Conservation (phyloP, 2,113 vertebrate species). For the Casuarius casuarius region DNA sequence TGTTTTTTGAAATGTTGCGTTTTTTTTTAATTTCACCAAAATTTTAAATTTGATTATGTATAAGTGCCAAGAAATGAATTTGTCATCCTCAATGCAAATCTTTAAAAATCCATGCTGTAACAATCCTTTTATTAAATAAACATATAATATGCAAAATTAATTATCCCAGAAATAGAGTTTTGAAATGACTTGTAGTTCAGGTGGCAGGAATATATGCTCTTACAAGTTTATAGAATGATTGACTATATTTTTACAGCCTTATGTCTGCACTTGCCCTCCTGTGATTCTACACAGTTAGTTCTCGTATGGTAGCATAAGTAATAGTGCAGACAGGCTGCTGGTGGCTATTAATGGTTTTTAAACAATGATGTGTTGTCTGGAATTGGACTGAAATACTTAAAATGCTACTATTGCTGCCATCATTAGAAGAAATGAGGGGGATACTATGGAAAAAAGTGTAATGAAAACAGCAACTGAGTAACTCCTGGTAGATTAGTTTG, state of each 20-base stretch:
- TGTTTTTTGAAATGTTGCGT: not conserved
- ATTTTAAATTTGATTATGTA: not conserved
- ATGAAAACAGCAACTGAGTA: not conserved
- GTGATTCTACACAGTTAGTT: not conserved
- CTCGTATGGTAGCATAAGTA: not conserved
- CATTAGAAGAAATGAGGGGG: not conserved
- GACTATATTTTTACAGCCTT: not conserved
- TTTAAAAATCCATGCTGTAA: constrained; percentile 40
- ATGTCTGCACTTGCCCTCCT: not conserved
- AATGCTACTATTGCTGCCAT: not conserved
- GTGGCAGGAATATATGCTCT: not conserved
- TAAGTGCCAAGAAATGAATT: constrained; percentile 47
- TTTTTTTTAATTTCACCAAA: not conserved
- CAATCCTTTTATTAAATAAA: constrained; percentile 49
- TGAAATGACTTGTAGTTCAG: constrained; percentile 7
- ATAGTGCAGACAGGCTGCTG: not conserved
- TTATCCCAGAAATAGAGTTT: not conserved
- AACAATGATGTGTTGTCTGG: not conserved
- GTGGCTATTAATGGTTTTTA: not conserved
- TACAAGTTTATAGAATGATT: not conserved
- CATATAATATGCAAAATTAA: not conserved
- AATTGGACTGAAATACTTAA: not conserved
- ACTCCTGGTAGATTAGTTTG: not conserved
- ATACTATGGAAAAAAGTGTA: not conserved
- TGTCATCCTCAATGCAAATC: constrained; percentile 18